phyloP scores from a whole-genome alignment of 2,888 invertebrate genomes.

The Cheilosia impressa region DNA sequence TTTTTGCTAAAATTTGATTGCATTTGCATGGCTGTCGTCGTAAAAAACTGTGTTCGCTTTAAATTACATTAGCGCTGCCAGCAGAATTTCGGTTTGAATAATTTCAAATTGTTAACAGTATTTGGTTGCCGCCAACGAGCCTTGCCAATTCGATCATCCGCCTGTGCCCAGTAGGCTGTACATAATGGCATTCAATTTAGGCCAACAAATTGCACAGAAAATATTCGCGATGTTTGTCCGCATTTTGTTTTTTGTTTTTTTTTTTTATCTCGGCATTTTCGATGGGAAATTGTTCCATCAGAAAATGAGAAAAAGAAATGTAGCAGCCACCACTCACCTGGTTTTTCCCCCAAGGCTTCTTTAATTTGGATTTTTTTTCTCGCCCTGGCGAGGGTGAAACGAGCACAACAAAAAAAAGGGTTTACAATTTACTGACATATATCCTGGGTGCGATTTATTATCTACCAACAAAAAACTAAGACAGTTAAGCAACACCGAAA shows the following conservation, averaged over 20 bases:
- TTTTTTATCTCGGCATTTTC: neutral
- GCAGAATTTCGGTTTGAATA: no score
- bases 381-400: neutral
- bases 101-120: no score
- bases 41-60: no score
- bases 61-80: no score
- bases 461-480: neutral
- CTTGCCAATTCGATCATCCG: no score
- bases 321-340: constrained; percentile 20
- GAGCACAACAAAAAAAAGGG: constrained; percentile 20
- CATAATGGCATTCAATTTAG: neutral
- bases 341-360: constrained; percentile 21
- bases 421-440: constrained; percentile 31
- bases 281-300: constrained; percentile 55
- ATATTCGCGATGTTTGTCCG: neutral
- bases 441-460: constrained; percentile 37
- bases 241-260: neutral
- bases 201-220: constrained; percentile 11
- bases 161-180: no score
- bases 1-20: no score
- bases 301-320: constrained; percentile 25
- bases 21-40: no score
- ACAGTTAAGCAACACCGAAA: neutral
- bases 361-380: constrained; percentile 37
- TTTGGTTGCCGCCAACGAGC: no score